Base-by-base conservation (phyloP, 2,888 invertebrate genomes). In the Drosophila recens region DNA sequence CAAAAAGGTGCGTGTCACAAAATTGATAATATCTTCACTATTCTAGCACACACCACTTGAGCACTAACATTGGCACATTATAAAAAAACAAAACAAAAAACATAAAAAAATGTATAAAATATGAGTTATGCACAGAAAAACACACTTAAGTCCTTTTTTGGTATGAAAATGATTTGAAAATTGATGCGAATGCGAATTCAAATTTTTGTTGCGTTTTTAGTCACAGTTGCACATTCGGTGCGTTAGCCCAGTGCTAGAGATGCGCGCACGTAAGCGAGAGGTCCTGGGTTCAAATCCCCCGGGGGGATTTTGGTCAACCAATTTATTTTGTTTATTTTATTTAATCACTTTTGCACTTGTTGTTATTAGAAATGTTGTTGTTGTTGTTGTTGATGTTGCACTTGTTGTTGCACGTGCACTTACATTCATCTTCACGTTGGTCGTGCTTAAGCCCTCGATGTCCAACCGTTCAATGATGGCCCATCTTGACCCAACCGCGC, bases 401-500 rank as follows among this genome's bases (percentile, higher is more conserved):
- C 5, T 23, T 54, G 46, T 3, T 48, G 53, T 3, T 40, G 57
- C 0, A 58, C 51, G 10, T 66, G 40, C 67, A 80, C 91, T 90
- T 82, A 92, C 92, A 85, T 87, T 90, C 91, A 92, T 92, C 65
- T 83, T 90, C 67, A 81, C 78, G 91, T 85, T 86, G 89, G 90
- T 88, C 82, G 87, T 87, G 88, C 82, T 79, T 87, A 75, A 77
- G 78, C 85, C 82, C 85, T 88, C 82, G 86, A 77, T 82, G 82
- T 89, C 90, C 89, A 92, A 91, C 81, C 87, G 88, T 72, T 78
- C 79, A 91, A 91, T 91, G 92, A 90, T 90, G 79, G 76, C 67
- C 77, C 84, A 68, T 74, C 70, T 73, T 90, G 88, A 89, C 81
- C 84, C 80, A 68, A 71, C 79, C 75, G 80, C 87, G 84, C 81